Evolutionary conservation across 2,113 vertebrate genomes (phyloP).

Genomic region (Cinclus cinclus): DNA sequence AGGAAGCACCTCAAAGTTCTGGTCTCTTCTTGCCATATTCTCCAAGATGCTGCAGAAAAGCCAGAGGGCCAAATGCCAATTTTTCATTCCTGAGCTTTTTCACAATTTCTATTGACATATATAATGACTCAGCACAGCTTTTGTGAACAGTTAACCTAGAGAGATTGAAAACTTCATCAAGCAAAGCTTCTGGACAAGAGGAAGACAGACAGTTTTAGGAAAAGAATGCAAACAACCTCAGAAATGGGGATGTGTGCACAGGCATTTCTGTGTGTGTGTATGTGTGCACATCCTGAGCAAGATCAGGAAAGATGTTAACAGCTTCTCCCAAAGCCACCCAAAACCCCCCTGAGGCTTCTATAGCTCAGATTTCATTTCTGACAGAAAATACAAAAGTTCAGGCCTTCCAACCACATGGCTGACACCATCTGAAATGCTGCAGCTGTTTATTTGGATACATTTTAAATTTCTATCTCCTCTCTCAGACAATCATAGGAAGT

Average conservation of each 20-base stretch:
- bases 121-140: not conserved
- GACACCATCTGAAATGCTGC: not conserved
- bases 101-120: not conserved
- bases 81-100: not conserved
- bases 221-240: not conserved
- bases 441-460: not conserved
- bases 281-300: not conserved
- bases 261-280: not conserved
- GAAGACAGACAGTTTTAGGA: not conserved
- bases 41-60: not conserved
- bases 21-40: not conserved
- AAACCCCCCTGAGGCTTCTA: not conserved
- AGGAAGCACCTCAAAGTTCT: not conserved
- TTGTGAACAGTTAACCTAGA: not conserved
- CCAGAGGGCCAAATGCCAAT: not conserved
- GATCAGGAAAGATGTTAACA: not conserved
- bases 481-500: not conserved
- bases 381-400: not conserved
- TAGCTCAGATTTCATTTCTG: not conserved
- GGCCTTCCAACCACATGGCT: not conserved
- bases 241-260: rapidly evolving
- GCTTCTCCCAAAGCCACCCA: not conserved
- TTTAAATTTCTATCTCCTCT: not conserved
- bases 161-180: not conserved
- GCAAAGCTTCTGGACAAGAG: not conserved